These are phyloP conservation scores for Eulemur rufifrons DNA, from an alignment of 2,113 vertebrate species.

Conservation along the genomic window DNA sequence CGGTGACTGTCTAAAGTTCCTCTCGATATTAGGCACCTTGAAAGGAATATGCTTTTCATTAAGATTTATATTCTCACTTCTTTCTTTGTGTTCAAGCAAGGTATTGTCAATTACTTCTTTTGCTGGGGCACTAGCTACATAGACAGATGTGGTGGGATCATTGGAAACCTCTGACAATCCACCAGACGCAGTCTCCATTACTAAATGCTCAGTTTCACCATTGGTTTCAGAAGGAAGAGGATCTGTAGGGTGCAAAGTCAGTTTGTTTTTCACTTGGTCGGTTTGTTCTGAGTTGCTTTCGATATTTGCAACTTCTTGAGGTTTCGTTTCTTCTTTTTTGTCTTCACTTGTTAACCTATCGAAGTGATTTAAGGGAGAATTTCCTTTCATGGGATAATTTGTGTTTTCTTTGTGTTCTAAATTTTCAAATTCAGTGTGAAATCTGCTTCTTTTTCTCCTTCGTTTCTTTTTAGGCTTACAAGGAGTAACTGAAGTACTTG, in stretches of 20 bases:
- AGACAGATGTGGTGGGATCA: neutral
- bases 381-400: slow-evolving; percentile 37
- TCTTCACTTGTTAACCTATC: slow-evolving; percentile 40
- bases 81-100: slow-evolving; percentile 53
- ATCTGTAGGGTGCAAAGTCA: neutral
- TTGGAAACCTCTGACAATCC: fast-evolving
- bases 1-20: slow-evolving; percentile 70
- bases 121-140: neutral
- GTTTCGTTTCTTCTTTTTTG: slow-evolving; percentile 39
- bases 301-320: neutral
- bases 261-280: slow-evolving; percentile 62
- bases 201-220: fast-evolving
- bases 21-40: slow-evolving; percentile 69
- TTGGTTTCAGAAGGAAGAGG: neutral
- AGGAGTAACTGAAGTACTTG: neutral
- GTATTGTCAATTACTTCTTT: neutral
- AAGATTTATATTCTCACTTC: slow-evolving; percentile 31
- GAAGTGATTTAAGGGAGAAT: neutral
- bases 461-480: slow-evolving; percentile 80
- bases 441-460: slow-evolving; percentile 76
- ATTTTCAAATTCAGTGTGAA: neutral
- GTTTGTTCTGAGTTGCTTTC: slow-evolving; percentile 32
- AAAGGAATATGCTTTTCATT: slow-evolving; percentile 67
- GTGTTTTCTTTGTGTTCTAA: slow-evolving; percentile 42
- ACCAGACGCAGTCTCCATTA: fast-evolving